Evolutionary conservation across 2,113 vertebrate species (phyloP).

Genomic region (Ageneiosus marmoratus): DNA sequence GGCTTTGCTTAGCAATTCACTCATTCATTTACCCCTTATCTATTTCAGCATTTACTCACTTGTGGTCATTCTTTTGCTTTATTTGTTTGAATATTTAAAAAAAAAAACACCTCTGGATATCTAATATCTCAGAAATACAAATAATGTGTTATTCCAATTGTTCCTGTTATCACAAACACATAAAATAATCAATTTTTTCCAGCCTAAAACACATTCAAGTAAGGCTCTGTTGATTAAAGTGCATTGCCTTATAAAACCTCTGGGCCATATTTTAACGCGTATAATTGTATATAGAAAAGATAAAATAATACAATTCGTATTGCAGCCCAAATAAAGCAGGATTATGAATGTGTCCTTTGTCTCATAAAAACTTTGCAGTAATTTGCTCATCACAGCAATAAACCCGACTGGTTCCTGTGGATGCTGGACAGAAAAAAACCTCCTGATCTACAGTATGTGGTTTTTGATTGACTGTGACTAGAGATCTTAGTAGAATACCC

Average conservation of each 20-base stretch:
- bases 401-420: background rate
- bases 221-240: background rate
- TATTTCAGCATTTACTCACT: background rate
- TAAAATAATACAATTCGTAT: background rate
- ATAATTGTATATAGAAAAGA: conserved; percentile 1
- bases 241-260: background rate
- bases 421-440: background rate
- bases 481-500: background rate
- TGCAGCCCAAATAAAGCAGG: conserved; percentile 28
- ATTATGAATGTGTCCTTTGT: conserved; percentile 19
- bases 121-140: background rate
- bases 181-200: background rate
- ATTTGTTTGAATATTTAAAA: background rate
- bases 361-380: background rate
- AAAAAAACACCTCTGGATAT: background rate
- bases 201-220: background rate
- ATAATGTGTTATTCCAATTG: background rate
- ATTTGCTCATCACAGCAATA: conserved; percentile 1
- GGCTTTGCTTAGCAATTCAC: too few species aligned
- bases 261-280: background rate
- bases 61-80: background rate
- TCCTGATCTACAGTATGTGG: conserved; percentile 8
- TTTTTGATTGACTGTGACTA: background rate
- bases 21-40: too few species aligned
- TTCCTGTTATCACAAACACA: conserved; percentile 12